Evolutionary conservation across 1,140 invertebrate genomes (phyloP).

Genomic region (Procambarus virginalis): DNA sequence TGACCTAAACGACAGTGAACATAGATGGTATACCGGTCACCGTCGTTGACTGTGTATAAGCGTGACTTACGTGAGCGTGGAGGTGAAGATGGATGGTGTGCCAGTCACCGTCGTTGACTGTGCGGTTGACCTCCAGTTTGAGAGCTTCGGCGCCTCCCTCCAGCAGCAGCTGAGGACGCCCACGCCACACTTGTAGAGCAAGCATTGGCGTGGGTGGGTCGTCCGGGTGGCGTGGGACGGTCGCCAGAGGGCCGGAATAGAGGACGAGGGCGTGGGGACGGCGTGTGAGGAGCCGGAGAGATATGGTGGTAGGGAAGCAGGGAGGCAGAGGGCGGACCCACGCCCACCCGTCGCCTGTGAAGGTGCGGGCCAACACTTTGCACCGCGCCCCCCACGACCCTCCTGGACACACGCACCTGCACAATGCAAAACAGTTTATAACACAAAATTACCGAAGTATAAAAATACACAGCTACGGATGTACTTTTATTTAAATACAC

Average conservation of each 20-base stretch:
- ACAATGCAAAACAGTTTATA: no score
- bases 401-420: constrained; percentile 88
- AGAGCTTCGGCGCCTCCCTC: constrained; percentile 24
- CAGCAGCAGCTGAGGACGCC: constrained; percentile 28
- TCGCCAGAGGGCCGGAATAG: constrained; percentile 30
- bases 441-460: no score
- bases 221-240: neutral
- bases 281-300: constrained; percentile 94
- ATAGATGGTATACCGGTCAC: neutral
- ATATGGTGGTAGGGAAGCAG: constrained; percentile 94
- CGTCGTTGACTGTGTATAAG: no score
- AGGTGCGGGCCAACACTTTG: constrained; percentile 94
- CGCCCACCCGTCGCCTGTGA: constrained; percentile 93
- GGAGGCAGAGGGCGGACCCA: constrained; percentile 96
- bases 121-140: constrained; percentile 32
- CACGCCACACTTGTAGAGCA: constrained; percentile 24
- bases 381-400: constrained; percentile 95
- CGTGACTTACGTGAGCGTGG: neutral
- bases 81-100: constrained; percentile 39
- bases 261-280: constrained; percentile 89
- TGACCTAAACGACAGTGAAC: no score
- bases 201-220: constrained; percentile 29
- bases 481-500: no score
- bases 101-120: constrained; percentile 32
- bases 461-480: no score